Conservation (phyloP, 2,113 vertebrate species). For the Lamprologus sp. region DNA sequence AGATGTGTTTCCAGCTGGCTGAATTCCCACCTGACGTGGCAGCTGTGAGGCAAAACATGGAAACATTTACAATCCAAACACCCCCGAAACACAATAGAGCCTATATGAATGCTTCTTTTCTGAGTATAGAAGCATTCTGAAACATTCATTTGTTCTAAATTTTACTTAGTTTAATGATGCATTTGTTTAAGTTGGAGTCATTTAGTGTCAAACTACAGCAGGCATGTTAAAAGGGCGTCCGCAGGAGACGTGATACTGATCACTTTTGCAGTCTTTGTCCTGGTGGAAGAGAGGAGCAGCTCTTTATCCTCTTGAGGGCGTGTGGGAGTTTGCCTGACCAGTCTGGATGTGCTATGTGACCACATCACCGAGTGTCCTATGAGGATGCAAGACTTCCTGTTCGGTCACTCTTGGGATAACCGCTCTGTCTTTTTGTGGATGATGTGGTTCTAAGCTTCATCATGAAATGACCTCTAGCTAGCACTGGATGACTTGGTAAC, state of each 20-base stretch:
- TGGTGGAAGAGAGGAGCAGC: not conserved
- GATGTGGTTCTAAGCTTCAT: not conserved
- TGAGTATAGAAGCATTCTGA: not conserved
- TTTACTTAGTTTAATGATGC: not conserved
- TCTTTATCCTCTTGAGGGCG: not conserved
- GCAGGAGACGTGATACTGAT: not conserved
- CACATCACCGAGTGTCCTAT: not conserved
- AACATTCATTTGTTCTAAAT: not conserved
- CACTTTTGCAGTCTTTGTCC: not conserved
- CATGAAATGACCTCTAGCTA: not conserved
- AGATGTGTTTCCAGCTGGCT: slow-evolving; percentile 18
- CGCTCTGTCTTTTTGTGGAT: not conserved
- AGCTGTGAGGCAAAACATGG: not conserved
- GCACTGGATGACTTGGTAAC: not conserved
- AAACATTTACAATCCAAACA: not conserved
- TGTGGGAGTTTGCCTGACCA: not conserved
- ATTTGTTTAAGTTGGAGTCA: not conserved
- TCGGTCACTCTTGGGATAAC: not conserved
- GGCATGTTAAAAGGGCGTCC: not conserved
- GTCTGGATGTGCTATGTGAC: not conserved
- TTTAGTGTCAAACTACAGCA: not conserved
- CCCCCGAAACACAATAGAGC: not conserved
- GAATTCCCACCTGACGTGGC: not conserved
- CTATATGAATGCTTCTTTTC: not conserved
- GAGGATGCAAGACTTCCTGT: not conserved